Evolutionary conservation across 2,888 invertebrate genomes (phyloP), one percentile per base, ranked within the genome.

Genomic region (Rhodophaea formosa): DNA sequence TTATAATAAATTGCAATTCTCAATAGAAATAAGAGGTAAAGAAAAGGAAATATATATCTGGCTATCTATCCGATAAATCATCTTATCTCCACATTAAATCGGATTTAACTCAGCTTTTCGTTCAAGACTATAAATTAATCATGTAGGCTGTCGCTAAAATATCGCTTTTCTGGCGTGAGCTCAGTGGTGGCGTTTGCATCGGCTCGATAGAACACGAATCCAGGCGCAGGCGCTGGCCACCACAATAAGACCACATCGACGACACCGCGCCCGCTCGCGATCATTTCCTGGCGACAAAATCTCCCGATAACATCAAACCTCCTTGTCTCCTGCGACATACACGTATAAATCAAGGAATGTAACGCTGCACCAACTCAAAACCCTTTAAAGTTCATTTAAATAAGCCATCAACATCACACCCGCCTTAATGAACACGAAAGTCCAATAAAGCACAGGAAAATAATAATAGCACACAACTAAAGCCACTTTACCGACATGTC

Each of bases 91-190:
- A 74, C 77, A 81, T 88, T 83, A 82, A 80, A 87, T 88, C 87
- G 79, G 75, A 84, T 82, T 82, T 84, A 80, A 77, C 76, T 74
- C 74, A 68, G 77, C 74, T 77, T 72, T 74, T 67, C 70, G 80
- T 76, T 75, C 79, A 79, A 70, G 79, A 83, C 87, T 76, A 90
- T 90, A 89, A 89, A 90, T 90, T 88, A 90, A 90, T 89, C 90
- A 90, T 89, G 90, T 90, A 84, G 77, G 82, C 88, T 86, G 88
- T 89, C 89, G 88, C 88, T 88, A 85, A 89, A 88, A 86, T 89
- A 87, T 88, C 78, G 86, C 82, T 79, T 83, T 88, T 78, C 79
- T 77, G 74, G 74, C 75, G 79, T 76, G 80, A 75, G 74, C 71
- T 72, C 66, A 69, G 70, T 70, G 75, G 79, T 79, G 77, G 81